These are phyloP conservation scores for Hedychridium roseum DNA, from an alignment of 2,888 invertebrate species.

Conservation along the genomic window DNA sequence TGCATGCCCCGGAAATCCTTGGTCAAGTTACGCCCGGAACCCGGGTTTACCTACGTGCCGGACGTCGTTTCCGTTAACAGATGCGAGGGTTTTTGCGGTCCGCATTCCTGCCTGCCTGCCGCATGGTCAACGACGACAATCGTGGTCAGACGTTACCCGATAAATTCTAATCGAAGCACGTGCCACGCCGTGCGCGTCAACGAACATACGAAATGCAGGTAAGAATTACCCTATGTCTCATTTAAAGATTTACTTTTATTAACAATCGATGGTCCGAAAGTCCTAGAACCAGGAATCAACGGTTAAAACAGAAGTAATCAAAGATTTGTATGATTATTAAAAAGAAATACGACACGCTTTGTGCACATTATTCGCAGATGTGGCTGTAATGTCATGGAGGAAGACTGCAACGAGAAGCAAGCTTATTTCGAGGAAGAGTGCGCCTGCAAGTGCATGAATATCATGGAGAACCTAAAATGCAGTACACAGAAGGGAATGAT, in stretches of 20 bases:
- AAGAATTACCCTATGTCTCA: too few species aligned
- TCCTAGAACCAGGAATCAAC: too few species aligned
- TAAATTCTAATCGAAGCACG: not conserved
- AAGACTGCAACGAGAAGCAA: slow-evolving; percentile 23
- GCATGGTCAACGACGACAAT: not conserved
- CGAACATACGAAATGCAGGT: slow-evolving; percentile 32
- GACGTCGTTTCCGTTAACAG: slow-evolving; percentile 20
- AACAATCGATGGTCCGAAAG: too few species aligned
- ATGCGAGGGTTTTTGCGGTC: slow-evolving; percentile 25
- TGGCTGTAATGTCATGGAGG: slow-evolving; percentile 17
- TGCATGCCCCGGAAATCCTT: slow-evolving; percentile 22
- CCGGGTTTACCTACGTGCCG: slow-evolving; percentile 20
- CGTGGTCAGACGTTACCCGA: slow-evolving; percentile 8
- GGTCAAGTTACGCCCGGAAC: slow-evolving; percentile 15
- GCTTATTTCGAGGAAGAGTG: slow-evolving; percentile 17
- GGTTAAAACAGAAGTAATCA: too few species aligned
- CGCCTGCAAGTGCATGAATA: slow-evolving; percentile 25
- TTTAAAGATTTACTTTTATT: too few species aligned
- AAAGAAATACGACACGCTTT: too few species aligned
- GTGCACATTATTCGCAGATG: too few species aligned
- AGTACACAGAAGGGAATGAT: slow-evolving; percentile 11
- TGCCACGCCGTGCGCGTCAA: slow-evolving; percentile 22
- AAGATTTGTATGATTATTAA: too few species aligned
- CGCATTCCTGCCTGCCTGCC: slow-evolving; percentile 20
- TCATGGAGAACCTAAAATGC: slow-evolving; percentile 8